phyloP scores from a whole-genome alignment of 2,113 vertebrate species.

The Burhinus bistriatus region DNA sequence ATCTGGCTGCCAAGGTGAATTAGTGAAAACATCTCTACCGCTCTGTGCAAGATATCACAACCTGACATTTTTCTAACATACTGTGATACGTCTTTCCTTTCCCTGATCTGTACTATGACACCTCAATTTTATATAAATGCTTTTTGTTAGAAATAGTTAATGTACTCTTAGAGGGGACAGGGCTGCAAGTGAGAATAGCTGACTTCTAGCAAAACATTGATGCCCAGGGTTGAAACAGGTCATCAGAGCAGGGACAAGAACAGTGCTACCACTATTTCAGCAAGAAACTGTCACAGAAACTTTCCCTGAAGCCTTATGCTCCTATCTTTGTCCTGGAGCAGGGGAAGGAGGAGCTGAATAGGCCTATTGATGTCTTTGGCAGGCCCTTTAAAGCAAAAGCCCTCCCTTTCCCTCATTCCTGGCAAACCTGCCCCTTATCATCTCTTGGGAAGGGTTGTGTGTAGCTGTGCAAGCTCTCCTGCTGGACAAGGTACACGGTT shows the following conservation, averaged over 20 bases:
- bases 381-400: background rate
- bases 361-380: background rate
- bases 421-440: background rate
- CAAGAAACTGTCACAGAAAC: background rate
- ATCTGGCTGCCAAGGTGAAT: slow-evolving; percentile 53
- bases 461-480: background rate
- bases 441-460: background rate
- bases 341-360: background rate
- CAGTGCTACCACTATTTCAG: background rate
- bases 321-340: background rate
- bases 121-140: background rate
- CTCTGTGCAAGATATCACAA: slow-evolving; percentile 25
- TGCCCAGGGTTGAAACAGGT: background rate
- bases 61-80: slow-evolving; percentile 46
- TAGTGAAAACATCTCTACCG: slow-evolving; percentile 56
- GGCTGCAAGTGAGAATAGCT: background rate
- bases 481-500: background rate
- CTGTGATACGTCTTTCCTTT: slow-evolving; percentile 19
- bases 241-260: background rate
- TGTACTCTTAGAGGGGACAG: background rate
- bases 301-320: background rate
- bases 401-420: background rate
- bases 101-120: background rate
- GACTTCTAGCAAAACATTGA: background rate
- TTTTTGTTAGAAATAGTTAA: slow-evolving; percentile 37